These are phyloP conservation scores for Ptiloglossa arizonensis DNA, from an alignment of 1,140 invertebrate species.

Conservation along the genomic window DNA sequence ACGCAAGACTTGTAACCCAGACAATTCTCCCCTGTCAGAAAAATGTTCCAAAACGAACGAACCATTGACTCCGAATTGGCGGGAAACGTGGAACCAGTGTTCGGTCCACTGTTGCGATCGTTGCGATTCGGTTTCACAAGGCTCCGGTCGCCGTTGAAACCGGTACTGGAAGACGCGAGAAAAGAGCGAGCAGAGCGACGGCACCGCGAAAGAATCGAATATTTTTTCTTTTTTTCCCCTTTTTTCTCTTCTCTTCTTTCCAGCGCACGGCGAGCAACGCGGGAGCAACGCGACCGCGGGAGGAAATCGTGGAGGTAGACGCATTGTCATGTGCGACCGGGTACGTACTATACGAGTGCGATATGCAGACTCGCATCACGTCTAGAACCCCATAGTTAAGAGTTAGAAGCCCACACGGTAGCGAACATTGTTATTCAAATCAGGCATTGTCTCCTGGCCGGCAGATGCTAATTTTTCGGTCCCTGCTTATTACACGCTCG, in stretches of 20 bases:
- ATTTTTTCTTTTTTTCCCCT: slow-evolving; percentile 1
- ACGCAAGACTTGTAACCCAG: too few species aligned
- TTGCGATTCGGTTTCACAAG: too few species aligned
- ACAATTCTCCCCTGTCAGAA: too few species aligned
- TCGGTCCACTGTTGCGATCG: too few species aligned
- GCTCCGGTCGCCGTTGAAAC: too few species aligned
- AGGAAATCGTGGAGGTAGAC: slow-evolving; percentile 62
- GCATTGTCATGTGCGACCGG: slow-evolving; percentile 53
- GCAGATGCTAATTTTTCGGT: slow-evolving; percentile 79
- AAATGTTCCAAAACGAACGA: too few species aligned
- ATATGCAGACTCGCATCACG: slow-evolving; percentile 60
- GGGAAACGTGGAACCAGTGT: too few species aligned
- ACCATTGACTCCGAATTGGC: too few species aligned
- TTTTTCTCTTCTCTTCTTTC: not conserved
- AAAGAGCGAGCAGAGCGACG: not conserved
- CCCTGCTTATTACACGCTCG: slow-evolving; percentile 76
- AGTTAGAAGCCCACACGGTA: slow-evolving; percentile 81
- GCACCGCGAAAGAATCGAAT: not conserved
- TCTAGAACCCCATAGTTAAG: slow-evolving; percentile 66
- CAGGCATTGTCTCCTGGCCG: slow-evolving; percentile 76
- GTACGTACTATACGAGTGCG: slow-evolving; percentile 37
- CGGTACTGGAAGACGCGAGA: not conserved
- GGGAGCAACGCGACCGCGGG: slow-evolving; percentile 48
- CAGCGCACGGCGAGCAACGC: not conserved
- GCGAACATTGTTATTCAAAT: slow-evolving; percentile 81